A percentile compares a stretch with the other conserved stretches of the same genome.
Evolutionary conservation across 2,888 invertebrate species (phyloP).

Genomic region (Mechanitis mazaeus): DNA sequence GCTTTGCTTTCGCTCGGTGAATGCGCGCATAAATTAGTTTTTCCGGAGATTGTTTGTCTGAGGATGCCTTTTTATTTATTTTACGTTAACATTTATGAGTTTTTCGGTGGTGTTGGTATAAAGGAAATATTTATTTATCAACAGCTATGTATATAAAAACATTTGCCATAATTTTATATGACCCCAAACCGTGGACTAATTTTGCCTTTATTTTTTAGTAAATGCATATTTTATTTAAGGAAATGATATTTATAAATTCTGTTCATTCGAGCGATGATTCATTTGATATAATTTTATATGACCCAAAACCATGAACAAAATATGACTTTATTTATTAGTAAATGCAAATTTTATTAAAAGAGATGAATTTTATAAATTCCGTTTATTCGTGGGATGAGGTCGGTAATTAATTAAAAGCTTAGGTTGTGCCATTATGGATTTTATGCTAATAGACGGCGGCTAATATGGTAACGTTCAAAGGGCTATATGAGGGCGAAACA

Average conservation of each 20-base stretch:
- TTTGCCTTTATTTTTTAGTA: not conserved
- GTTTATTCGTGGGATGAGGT: constrained; percentile 42
- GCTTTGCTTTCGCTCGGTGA: constrained; percentile 54
- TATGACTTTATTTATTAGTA: not conserved
- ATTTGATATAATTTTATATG: not conserved
- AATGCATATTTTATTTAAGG: constrained; percentile 48
- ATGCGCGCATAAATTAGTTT: constrained; percentile 73
- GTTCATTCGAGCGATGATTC: constrained; percentile 39
- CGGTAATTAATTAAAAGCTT: constrained; percentile 72
- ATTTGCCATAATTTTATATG: constrained; percentile 3
- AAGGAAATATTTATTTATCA: constrained; percentile 32
- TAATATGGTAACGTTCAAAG: constrained; percentile 68
- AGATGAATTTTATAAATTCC: constrained; percentile 34
- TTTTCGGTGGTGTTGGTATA: constrained; percentile 43
- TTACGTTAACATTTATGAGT: constrained; percentile 67
- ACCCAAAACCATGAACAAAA: too few relatives aligned
- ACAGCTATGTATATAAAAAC: constrained; percentile 24
- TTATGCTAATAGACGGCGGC: constrained; percentile 67
- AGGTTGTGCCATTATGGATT: constrained; percentile 63
- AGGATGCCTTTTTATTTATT: constrained; percentile 56
- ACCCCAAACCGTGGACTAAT: too few relatives aligned
- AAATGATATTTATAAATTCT: constrained; percentile 34
- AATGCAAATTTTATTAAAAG: constrained; percentile 48
- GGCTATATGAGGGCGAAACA: constrained; percentile 50
- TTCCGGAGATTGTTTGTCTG: constrained; percentile 69